These are phyloP conservation scores for Taenioides sp. DNA, from an alignment of 2,797 vertebrate genomes.

Conservation along the genomic window DNA sequence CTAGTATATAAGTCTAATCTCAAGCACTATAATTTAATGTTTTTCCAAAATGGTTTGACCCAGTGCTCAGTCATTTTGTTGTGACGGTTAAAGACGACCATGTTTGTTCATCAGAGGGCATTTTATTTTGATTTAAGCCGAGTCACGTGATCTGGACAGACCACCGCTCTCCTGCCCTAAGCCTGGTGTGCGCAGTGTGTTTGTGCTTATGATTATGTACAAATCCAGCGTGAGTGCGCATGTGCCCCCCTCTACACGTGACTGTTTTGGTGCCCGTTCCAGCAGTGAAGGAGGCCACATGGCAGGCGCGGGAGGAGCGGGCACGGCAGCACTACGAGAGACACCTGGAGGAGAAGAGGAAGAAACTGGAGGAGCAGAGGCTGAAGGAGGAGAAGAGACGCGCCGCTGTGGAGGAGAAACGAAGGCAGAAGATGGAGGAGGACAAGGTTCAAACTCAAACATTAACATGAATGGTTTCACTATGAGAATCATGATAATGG, in stretches of 20 bases:
- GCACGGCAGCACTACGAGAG: slow-evolving; percentile 89
- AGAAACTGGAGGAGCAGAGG: slow-evolving; percentile 88
- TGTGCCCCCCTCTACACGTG: slow-evolving; percentile 10
- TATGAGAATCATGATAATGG: neutral
- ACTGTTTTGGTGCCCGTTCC: neutral
- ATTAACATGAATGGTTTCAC: neutral
- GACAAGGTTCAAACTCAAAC: slow-evolving; percentile 79
- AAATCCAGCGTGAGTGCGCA: neutral
- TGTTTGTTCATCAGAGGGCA: slow-evolving; percentile 40
- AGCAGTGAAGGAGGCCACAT: slow-evolving; percentile 87
- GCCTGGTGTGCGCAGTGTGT: slow-evolving; percentile 18
- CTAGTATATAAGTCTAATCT: neutral
- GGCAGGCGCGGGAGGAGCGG: slow-evolving; percentile 88
- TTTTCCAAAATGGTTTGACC: neutral
- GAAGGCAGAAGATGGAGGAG: slow-evolving; percentile 87
- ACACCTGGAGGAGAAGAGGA: slow-evolving; percentile 88
- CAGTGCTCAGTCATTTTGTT: slow-evolving; percentile 1
- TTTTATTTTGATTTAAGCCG: slow-evolving; percentile 53
- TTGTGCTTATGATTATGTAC: slow-evolving; percentile 11
- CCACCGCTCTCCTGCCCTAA: slow-evolving; percentile 39
- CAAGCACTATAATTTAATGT: neutral
- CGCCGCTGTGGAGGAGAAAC: slow-evolving; percentile 91
- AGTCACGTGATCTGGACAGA: slow-evolving; percentile 62
- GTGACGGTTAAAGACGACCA: slow-evolving; percentile 27
- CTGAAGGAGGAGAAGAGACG: slow-evolving; percentile 87